Percentiles rank a stretch among this genome's conserved stretches.
phyloP scores from a whole-genome alignment of 2,113 vertebrate genomes.

The Macaca nemestrina region DNA sequence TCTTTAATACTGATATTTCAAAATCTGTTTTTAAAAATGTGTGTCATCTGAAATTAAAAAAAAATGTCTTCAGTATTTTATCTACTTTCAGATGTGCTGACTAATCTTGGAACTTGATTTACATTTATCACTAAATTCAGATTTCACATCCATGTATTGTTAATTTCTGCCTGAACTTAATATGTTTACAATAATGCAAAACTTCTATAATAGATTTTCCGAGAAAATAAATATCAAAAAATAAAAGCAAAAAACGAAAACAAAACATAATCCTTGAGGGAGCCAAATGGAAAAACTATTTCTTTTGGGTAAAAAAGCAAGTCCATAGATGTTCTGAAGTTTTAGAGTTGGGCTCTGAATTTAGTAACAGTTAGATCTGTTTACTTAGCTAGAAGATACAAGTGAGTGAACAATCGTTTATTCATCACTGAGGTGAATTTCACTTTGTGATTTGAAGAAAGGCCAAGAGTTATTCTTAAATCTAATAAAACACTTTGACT shows the following conservation, averaged over 20 bases:
- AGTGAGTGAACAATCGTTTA: constrained; percentile 59
- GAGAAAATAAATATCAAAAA: neutral
- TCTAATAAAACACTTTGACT: too few species aligned
- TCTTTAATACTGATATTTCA: constrained; percentile 85
- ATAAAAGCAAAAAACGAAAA: neutral
- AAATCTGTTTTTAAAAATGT: constrained; percentile 81
- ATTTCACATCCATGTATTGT: constrained; percentile 37
- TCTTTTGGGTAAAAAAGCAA: neutral
- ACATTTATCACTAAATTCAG: constrained; percentile 13
- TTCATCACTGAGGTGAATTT: constrained; percentile 68
- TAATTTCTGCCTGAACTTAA: neutral
- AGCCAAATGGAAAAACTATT: neutral
- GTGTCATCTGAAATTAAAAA: constrained; percentile 60
- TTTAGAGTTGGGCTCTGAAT: neutral
- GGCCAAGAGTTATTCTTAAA: neutral
- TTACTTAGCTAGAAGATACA: constrained; percentile 59
- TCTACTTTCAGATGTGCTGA: constrained; percentile 66
- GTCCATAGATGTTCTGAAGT: neutral
- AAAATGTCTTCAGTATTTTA: constrained; percentile 44
- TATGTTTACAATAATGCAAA: neutral
- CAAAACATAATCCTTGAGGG: neutral
- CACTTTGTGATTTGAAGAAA: constrained; percentile 58
- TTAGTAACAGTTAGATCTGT: constrained; percentile 52
- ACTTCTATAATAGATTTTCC: neutral
- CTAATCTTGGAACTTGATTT: constrained; percentile 21